Evolutionary conservation across 2,797 vertebrate species (phyloP), one percentile per base, ranked within the genome.

Genomic region (Sebastes iracundus): DNA sequence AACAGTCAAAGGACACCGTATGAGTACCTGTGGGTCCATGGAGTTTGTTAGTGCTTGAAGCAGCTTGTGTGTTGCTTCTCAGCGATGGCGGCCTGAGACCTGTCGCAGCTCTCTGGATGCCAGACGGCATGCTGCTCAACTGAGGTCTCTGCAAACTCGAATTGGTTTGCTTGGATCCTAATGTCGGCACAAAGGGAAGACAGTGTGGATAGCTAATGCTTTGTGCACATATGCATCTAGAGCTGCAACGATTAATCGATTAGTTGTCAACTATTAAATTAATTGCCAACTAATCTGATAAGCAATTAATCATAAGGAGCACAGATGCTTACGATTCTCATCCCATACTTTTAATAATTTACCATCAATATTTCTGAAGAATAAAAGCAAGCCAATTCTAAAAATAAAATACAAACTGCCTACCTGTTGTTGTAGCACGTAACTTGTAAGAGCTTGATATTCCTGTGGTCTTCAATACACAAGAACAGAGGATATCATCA

Each of bases 141-240:
- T 69, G 84, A 0, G 77, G 85, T 46, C 77, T 92, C 33, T 28
- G 85, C 58, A 93, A 32, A 18, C 85, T 83, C 49, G 72, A 59
- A n/a, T 10, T 27, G 8, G 75, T 82, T 49, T 22, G 87, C 76
- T 90, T 94, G 56, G 73, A 80, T 28, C 66, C 93, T 94, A 16
- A 64, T 2, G 13, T 38, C 7, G 68, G n/a, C 23, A 81, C 32
- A 83, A 25, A 62, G 7, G 32, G 23, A 38, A 42, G 46, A 65
- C 2, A 10, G 2, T 35, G 20, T 3, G 4, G 14, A 53, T 13
- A 7, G 6, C 46, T 2, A 16, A 52, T 6, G 25, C 7, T 42
- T 27, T 27, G n/a, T 12, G 1, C 28, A 12, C 12, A 35, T 8
- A 61, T 2, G 46, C 46, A 49, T 49, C 46, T 49, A 49, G 46